A percentile compares a stretch with the other conserved stretches of the same genome.
Evolutionary conservation across 2,888 invertebrate species (phyloP).

Genomic region (Colostygia pectinataria): DNA sequence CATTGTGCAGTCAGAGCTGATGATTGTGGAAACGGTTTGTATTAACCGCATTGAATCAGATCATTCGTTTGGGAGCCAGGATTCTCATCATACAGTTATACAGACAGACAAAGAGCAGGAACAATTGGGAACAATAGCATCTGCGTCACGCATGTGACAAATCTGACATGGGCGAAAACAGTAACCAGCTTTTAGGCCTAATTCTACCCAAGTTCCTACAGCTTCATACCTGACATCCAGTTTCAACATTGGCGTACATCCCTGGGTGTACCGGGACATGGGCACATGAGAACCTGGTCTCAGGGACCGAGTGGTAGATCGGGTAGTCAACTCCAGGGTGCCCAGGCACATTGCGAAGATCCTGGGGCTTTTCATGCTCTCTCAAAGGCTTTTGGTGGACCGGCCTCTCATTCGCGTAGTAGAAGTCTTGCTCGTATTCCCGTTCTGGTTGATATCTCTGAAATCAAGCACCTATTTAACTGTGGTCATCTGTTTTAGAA

Average conservation of each 20-base stretch:
- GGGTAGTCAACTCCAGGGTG: slow-evolving; percentile 92
- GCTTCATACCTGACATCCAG: slow-evolving; percentile 94
- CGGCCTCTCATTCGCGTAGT: slow-evolving; percentile 63
- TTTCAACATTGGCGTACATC: slow-evolving; percentile 95
- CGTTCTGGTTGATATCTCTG: slow-evolving; percentile 67
- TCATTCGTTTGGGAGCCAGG: too few species aligned
- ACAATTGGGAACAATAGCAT: too few species aligned
- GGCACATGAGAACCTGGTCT: slow-evolving; percentile 90
- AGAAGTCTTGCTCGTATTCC: slow-evolving; percentile 60
- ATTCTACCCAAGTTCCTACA: too few species aligned
- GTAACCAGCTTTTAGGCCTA: too few species aligned
- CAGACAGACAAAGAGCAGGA: too few species aligned
- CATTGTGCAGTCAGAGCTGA: too few species aligned
- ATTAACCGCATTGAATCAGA: too few species aligned
- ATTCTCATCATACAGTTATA: too few species aligned
- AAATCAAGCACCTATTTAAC: neutral
- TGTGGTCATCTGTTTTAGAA: too few species aligned
- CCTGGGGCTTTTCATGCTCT: slow-evolving; percentile 87
- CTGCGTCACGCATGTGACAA: too few species aligned
- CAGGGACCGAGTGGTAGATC: slow-evolving; percentile 89
- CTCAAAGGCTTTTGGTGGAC: slow-evolving; percentile 68
- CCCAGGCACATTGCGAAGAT: slow-evolving; percentile 91
- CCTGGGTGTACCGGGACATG: slow-evolving; percentile 91
- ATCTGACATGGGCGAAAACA: too few species aligned
- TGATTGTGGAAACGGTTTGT: too few species aligned